Evolutionary conservation across 2,797 vertebrate species (phyloP).

Genomic region (Chiroxiphia lanceolata): DNA sequence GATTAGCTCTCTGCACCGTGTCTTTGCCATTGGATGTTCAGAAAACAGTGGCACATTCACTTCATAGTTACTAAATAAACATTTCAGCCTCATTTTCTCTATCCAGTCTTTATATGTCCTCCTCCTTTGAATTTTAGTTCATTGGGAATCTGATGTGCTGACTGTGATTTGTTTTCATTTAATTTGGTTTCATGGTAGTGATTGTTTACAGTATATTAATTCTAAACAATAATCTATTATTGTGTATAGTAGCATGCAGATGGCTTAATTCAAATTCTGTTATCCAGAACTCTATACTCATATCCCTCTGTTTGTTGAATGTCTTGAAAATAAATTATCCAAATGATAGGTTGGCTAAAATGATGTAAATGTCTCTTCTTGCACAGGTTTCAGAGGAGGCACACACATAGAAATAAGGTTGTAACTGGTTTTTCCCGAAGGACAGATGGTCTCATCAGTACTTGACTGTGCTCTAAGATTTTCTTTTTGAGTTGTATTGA

Average conservation of each 20-base stretch:
- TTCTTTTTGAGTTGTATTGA: background rate
- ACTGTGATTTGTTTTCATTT: background rate
- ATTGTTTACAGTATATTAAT: background rate
- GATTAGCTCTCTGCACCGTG: constrained; percentile 16
- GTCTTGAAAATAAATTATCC: background rate
- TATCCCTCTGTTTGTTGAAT: background rate
- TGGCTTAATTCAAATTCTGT: background rate
- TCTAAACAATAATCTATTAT: background rate
- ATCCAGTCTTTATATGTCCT: background rate
- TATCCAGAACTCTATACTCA: background rate
- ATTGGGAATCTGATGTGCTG: background rate
- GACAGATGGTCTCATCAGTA: background rate
- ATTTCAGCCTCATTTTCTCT: background rate
- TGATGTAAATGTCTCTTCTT: background rate
- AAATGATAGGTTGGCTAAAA: background rate
- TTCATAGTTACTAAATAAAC: background rate
- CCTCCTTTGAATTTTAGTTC: background rate
- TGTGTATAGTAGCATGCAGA: background rate
- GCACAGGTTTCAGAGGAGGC: background rate
- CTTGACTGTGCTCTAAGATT: background rate
- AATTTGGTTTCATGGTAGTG: background rate
- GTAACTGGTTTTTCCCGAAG: background rate
- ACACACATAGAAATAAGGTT: background rate
- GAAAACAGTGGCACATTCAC: constrained; percentile 56
- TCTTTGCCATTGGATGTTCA: background rate